Percentiles rank a stretch among this genome's conserved stretches.
Conservation (phyloP, 2,888 invertebrate species). For the Cetonia aurata region DNA sequence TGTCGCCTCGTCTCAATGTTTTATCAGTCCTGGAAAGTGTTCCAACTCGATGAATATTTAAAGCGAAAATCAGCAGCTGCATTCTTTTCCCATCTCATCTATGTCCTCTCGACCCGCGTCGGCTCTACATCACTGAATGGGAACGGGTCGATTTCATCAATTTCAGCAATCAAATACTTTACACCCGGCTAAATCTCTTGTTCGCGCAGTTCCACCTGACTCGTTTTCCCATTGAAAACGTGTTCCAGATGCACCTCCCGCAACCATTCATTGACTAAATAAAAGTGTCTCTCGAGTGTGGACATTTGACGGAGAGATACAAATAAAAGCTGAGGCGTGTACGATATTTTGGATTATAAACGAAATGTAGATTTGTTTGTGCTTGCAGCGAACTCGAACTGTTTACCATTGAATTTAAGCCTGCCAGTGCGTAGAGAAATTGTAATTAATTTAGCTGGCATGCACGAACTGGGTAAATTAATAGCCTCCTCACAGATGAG, state of each 20-base stretch:
- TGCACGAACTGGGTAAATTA: too few species aligned
- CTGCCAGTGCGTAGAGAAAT: too few species aligned
- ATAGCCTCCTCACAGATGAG: too few species aligned
- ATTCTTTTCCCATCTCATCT: slow-evolving; percentile 13
- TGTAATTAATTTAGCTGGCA: too few species aligned
- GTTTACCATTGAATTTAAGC: too few species aligned
- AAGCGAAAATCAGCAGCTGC: slow-evolving; percentile 41
- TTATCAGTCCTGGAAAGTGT: slow-evolving; percentile 17
- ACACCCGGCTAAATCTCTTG: slow-evolving; percentile 60
- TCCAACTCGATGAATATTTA: slow-evolving; percentile 41
- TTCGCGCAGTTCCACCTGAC: slow-evolving; percentile 60
- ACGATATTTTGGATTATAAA: slow-evolving; percentile 1
- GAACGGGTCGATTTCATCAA: slow-evolving; percentile 57
- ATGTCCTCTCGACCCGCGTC: slow-evolving; percentile 9
- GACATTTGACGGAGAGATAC: slow-evolving; percentile 8
- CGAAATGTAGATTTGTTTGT: slow-evolving; percentile 8
- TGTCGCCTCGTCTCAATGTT: slow-evolving; percentile 24
- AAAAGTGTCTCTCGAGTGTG: slow-evolving; percentile 28
- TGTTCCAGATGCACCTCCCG: slow-evolving; percentile 29
- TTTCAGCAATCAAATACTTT: slow-evolving; percentile 62
- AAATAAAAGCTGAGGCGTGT: neutral
- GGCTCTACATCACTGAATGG: slow-evolving; percentile 13
- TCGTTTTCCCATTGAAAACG: slow-evolving; percentile 48
- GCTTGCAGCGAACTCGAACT: too few species aligned
- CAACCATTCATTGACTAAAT: slow-evolving; percentile 29